A percentile compares a stretch with the other conserved stretches of the same genome.
Conservation (phyloP, 2,113 vertebrate genomes). For the Oreotragus oreotragus region DNA sequence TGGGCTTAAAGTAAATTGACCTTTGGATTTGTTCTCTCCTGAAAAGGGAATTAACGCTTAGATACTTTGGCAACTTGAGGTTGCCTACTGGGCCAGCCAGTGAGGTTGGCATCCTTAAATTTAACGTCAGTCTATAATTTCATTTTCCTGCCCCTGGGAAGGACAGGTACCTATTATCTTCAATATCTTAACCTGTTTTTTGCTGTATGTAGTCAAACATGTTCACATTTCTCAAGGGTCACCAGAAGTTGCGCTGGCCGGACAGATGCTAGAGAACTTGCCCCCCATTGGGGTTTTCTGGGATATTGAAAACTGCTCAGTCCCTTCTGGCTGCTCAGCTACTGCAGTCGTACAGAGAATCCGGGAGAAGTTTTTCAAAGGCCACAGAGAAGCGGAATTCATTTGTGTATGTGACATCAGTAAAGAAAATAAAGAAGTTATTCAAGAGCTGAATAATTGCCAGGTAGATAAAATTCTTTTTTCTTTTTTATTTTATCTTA, state of each 20-base stretch:
- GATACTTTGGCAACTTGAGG: neutral
- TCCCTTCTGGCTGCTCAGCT: slow-evolving; percentile 94
- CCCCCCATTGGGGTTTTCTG: slow-evolving; percentile 98
- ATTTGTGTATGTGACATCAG: slow-evolving; percentile 99
- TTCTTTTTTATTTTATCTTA: neutral
- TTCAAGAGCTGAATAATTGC: slow-evolving; percentile 99
- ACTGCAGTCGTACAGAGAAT: slow-evolving; percentile 93
- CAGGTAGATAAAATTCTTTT: slow-evolving; percentile 84
- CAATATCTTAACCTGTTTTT: neutral
- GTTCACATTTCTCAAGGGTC: slow-evolving; percentile 82
- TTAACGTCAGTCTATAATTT: neutral
- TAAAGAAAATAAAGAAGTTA: slow-evolving; percentile 98
- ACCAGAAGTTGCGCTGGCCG: slow-evolving; percentile 81
- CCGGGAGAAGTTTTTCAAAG: slow-evolving; percentile 94
- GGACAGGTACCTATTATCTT: neutral
- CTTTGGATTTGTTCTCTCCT: neutral
- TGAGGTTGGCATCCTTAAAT: neutral
- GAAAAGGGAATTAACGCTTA: neutral
- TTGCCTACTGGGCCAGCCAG: neutral
- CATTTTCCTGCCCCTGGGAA: neutral
- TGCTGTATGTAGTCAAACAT: slow-evolving; percentile 24
- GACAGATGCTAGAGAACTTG: slow-evolving; percentile 89
- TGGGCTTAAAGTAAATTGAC: neutral
- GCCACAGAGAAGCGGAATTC: slow-evolving; percentile 97
- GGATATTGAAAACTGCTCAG: slow-evolving; percentile 98